Evolutionary conservation across 2,888 invertebrate genomes (phyloP).

Genomic region (Apodemia duryi): DNA sequence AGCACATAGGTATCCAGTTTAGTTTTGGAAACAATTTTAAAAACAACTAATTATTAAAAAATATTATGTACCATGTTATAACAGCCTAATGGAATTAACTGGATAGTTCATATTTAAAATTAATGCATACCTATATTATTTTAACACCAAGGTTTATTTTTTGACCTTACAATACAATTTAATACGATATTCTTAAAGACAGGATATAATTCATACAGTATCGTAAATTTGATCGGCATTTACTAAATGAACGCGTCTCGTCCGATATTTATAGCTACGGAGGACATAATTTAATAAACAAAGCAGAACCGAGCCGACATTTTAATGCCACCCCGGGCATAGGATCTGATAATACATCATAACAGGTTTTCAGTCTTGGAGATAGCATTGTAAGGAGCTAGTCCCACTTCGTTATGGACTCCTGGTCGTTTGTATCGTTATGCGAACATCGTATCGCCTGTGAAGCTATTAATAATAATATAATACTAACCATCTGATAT

Average conservation of each 20-base stretch:
- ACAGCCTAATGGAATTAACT: too few relatives aligned
- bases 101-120: too few relatives aligned
- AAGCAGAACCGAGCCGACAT: conserved; percentile 66
- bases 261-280: conserved; percentile 67
- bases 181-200: conserved; percentile 60
- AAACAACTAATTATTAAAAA: too few relatives aligned
- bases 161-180: conserved; percentile 46
- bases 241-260: conserved; percentile 67
- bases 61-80: too few relatives aligned
- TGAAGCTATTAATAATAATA: conserved; percentile 64
- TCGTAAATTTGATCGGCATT: conserved; percentile 69
- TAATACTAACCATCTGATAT: conserved; percentile 51
- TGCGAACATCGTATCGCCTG: conserved; percentile 59
- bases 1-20: too few relatives aligned
- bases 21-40: too few relatives aligned
- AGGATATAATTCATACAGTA: conserved; percentile 69
- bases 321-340: conserved; percentile 70
- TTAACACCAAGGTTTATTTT: conserved; percentile 33
- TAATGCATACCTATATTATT: conserved; percentile 15
- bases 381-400: conserved; percentile 76
- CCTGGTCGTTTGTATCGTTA: conserved; percentile 63
- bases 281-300: conserved; percentile 80
- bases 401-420: conserved; percentile 70
- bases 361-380: conserved; percentile 68
- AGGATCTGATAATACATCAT: conserved; percentile 74